Evolutionary conservation across 1,140 invertebrate species (phyloP).

Genomic region (Drosophila eugracilis): DNA sequence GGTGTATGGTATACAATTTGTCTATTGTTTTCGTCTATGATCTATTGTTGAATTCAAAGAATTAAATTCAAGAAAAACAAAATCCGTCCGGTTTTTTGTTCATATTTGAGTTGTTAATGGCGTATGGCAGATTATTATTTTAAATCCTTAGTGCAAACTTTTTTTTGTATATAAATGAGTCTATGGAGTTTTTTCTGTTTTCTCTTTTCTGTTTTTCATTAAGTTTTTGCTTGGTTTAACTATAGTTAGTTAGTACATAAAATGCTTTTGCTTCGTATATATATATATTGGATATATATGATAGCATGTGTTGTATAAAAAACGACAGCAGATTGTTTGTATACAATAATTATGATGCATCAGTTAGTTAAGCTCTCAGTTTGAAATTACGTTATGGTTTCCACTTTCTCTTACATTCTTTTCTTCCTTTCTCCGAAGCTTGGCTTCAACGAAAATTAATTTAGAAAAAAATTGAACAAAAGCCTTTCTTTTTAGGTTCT

Average conservation of each 20-base stretch:
- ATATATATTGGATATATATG: no score
- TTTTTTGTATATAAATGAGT: conserved; percentile 30
- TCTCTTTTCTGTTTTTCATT: background rate
- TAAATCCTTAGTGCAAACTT: conserved; percentile 32
- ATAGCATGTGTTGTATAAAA: conserved; percentile 28
- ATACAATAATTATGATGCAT: conserved; percentile 54
- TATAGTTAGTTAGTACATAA: conserved; percentile 43
- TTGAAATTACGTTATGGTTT: conserved; percentile 47
- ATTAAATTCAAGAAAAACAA: conserved; percentile 36
- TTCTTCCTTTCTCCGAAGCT: conserved; percentile 46
- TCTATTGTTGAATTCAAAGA: conserved; percentile 23
- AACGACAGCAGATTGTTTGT: conserved; percentile 52
- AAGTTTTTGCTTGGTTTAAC: conserved; percentile 29
- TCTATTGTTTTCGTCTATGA: conserved; percentile 64
- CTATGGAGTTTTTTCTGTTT: conserved; percentile 11
- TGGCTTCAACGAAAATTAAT: conserved; percentile 72
- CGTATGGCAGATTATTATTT: conserved; percentile 56
- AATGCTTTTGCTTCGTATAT: conserved; percentile 40
- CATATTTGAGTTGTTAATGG: conserved; percentile 66
- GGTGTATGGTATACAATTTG: conserved; percentile 48
- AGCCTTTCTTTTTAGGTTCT: background rate
- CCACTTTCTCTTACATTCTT: conserved; percentile 10
- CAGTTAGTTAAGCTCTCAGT: conserved; percentile 69
- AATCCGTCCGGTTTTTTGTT: conserved; percentile 55
- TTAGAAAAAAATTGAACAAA: conserved; percentile 51